Evolutionary conservation across 2,797 vertebrate genomes (phyloP), one percentile per base, ranked within the genome.

Genomic region (Limosa lapponica): DNA sequence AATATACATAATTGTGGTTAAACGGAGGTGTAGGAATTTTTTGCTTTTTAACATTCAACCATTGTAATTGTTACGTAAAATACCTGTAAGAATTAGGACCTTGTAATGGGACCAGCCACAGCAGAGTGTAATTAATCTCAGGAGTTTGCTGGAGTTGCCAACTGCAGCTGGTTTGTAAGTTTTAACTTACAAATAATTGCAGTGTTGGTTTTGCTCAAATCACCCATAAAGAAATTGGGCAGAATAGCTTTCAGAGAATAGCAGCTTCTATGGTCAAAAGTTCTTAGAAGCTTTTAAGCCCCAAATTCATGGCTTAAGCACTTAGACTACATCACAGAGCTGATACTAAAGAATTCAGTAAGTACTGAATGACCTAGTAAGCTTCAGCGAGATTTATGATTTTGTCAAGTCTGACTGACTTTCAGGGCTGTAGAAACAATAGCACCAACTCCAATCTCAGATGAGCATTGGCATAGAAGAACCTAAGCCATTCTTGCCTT

Each of bases 131-230:
- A 90, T 96, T 97, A 92, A 95, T 89, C 85, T 77, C 82, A 64
- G 85, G 90, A 86, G 85, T 93, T 87, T 80, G 66, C 82, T 87
- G 78, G 73, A 67, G 71, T 66, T 90, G 41, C 92, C 57, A 24
- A 44, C 79, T 83, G 94, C 85, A 93, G 87, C 89, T 96, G 89
- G 93, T 82, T 75, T 36, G 55, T 87, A 90, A 96, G 72, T 92
- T 95, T 90, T 62, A 93, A 48, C 93, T 96, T 91, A 92, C 62
- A 94, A 95, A 94, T 96, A 96, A 97, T 96, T 93, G 89, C 78
- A 59, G 79, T 82, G 91, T 89, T 96, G 96, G 90, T 90, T 91
- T 94, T 96, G 54, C 89, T 86, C 36, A 84, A 93, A 96, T 96
- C 94, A 80, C 93, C 82, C 48, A 13, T 90, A 80, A 96, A 95